Conservation (phyloP, 2,797 vertebrate species). For the Gastrophryne carolinensis region DNA sequence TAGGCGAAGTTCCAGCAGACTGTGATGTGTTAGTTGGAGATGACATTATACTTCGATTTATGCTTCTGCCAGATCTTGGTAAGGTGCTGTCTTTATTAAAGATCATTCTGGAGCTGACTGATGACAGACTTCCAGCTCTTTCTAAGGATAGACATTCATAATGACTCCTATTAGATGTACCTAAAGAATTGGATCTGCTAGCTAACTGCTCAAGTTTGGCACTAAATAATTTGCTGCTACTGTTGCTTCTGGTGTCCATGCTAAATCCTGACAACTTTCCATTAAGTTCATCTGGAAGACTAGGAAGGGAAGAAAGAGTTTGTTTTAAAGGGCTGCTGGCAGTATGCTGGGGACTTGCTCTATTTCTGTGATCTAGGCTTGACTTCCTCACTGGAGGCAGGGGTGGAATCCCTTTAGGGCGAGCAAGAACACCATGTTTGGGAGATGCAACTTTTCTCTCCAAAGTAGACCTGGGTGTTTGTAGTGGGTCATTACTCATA, state of each 20-base stretch:
- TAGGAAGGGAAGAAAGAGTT: constrained; percentile 63
- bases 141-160: constrained; percentile 84
- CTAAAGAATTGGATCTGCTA: constrained; percentile 81
- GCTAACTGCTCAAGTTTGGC: constrained; percentile 88
- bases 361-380: constrained; percentile 79
- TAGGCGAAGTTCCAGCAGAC: constrained; percentile 68
- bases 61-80: constrained; percentile 79
- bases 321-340: constrained; percentile 67
- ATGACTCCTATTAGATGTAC: constrained; percentile 76
- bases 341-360: constrained; percentile 70
- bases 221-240: constrained; percentile 84
- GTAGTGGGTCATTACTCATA: constrained; percentile 53
- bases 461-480: constrained; percentile 70
- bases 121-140: constrained; percentile 77
- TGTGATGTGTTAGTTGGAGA: constrained; percentile 73
- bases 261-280: constrained; percentile 70
- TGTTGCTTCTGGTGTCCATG: constrained; percentile 72
- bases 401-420: constrained; percentile 81
- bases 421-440: constrained; percentile 79
- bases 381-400: constrained; percentile 77
- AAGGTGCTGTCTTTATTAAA: constrained; percentile 79
- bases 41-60: constrained; percentile 74
- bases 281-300: constrained; percentile 72
- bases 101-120: constrained; percentile 75
- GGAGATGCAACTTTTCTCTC: constrained; percentile 75